Evolutionary conservation across 1,140 invertebrate genomes (phyloP), one percentile per base, ranked within the genome.

Genomic region (Argopecten irradians): DNA sequence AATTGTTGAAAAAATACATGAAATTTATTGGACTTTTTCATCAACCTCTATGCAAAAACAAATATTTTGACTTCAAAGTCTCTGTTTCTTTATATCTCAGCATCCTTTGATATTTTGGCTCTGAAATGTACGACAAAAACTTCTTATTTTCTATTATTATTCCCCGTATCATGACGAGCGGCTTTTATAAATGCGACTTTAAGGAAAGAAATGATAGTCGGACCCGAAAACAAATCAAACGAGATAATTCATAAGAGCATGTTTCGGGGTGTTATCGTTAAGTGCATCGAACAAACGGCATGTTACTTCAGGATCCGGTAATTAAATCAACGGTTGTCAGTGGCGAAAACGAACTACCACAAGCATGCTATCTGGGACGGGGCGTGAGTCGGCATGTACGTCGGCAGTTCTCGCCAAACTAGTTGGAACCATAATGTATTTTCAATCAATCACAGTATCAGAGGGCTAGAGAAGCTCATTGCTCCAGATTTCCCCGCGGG

Each of bases 251-350:
- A 71, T n/a, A 71, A 11, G n/a, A 71, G 16, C 55, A 11, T 71
- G 11, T 16, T 28, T n/a, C 55, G 2, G 55, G 55, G 28, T 71
- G 55, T 71, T 71, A 71, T 28, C n/a, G 28, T 28, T 28, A 71
- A 71, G 22, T 71, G 22, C 55, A 71, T 71, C n/a, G 5, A 3
- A n/a, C 55, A 71, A 71, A 71, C 55, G 55, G 55, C 55, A 28
- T 71, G 55, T 28, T 71, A 71, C 22, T 71, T 1, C n/a, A 71
- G 16, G 55, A 71, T n/a, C 55, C 7, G 11, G 8, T 71, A 71
- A 71, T 71, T 71, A n/a, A 71, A 71, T 71, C 55, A 71, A 71
- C n/a, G 55, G n/a, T 71, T 71, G 55, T 71, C 55, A 71, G 55
- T 16, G 28, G 8, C 5, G 55, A 71, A 71, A 71, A 71, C 22